phyloP scores from a whole-genome alignment of 2,888 invertebrate genomes.

The Cataglyphis livida region DNA sequence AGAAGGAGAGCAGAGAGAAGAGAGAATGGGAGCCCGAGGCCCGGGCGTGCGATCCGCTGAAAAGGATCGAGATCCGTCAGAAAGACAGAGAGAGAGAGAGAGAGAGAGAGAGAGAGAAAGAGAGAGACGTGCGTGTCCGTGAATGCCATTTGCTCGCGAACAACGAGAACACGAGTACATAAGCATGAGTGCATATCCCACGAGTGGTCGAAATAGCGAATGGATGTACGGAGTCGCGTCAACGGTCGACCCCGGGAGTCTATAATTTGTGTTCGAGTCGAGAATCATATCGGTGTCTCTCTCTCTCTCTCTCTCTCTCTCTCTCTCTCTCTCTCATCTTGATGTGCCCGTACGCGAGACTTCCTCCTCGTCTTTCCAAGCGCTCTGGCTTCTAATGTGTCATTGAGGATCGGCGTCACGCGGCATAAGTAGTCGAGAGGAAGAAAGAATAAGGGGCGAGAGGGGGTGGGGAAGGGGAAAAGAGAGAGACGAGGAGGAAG shows the following conservation, averaged over 20 bases:
- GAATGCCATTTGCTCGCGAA: slow-evolving; percentile 71
- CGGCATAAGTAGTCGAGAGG: slow-evolving; percentile 72
- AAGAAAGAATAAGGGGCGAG: slow-evolving; percentile 63
- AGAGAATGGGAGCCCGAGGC: slow-evolving; percentile 36
- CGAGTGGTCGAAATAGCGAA: slow-evolving; percentile 73
- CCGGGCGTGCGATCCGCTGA: slow-evolving; percentile 68
- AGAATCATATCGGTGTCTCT: slow-evolving; percentile 51
- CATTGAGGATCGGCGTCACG: slow-evolving; percentile 74
- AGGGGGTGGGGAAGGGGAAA: not conserved
- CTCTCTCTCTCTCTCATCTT: slow-evolving; percentile 52
- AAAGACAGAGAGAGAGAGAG: not conserved
- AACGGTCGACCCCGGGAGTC: slow-evolving; percentile 83
- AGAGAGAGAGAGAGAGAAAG: not conserved
- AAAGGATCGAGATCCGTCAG: slow-evolving; percentile 73
- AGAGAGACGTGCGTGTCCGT: slow-evolving; percentile 76
- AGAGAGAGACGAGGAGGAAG: slow-evolving; percentile 40
- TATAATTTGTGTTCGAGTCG: slow-evolving; percentile 83
- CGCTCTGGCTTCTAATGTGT: slow-evolving; percentile 80
- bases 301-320: slow-evolving; percentile 51
- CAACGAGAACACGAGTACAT: slow-evolving; percentile 54
- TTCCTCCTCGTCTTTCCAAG: slow-evolving; percentile 74
- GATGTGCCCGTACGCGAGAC: slow-evolving; percentile 72
- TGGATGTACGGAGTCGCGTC: slow-evolving; percentile 70
- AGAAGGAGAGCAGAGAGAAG: not conserved
- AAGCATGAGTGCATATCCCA: slow-evolving; percentile 35